phyloP scores from a whole-genome alignment of 2,888 invertebrate genomes.

The Microplitis manilae region DNA sequence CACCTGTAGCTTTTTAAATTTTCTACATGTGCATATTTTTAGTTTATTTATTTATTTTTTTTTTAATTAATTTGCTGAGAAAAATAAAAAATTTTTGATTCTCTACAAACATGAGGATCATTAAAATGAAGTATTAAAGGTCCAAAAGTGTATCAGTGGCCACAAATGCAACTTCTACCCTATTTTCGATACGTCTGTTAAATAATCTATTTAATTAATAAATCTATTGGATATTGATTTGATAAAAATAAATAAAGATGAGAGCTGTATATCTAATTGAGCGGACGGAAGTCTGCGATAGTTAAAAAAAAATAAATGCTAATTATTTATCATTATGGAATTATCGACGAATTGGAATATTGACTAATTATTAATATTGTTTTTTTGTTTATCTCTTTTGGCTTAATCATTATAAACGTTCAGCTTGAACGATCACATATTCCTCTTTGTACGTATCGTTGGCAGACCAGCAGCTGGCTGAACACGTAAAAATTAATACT shows the following conservation, averaged over 20 bases:
- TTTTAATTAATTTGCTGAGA: no score
- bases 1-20: no score
- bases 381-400: neutral
- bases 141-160: no score
- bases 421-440: slow-evolving; percentile 83
- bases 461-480: slow-evolving; percentile 87
- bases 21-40: no score
- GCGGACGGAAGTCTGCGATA: slow-evolving; percentile 19
- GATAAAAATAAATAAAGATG: slow-evolving; percentile 1
- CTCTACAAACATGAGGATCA: no score
- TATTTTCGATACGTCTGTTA: neutral
- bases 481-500: slow-evolving; percentile 88
- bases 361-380: slow-evolving; percentile 11
- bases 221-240: neutral
- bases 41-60: no score
- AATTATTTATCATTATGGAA: neutral
- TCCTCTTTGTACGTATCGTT: slow-evolving; percentile 80
- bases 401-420: slow-evolving; percentile 70
- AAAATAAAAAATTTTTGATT: no score
- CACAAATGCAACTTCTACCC: no score
- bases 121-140: no score
- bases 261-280: slow-evolving; percentile 4
- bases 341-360: neutral
- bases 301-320: neutral
- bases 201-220: neutral